Base-by-base conservation (phyloP, 2,888 invertebrate genomes). In the Altica lythri region DNA sequence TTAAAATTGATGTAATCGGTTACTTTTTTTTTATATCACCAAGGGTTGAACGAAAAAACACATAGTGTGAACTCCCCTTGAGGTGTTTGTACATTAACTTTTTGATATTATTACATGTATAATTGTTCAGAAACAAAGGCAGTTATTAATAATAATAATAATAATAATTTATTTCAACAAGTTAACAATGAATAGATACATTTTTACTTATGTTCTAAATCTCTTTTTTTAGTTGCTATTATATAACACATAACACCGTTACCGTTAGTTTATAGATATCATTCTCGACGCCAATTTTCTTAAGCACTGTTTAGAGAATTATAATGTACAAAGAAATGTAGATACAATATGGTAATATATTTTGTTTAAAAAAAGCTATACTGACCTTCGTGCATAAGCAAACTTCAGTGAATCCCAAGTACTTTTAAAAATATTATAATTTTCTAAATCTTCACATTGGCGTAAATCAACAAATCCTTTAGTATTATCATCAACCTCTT, bases 331-430 rank as follows among this genome's bases (percentile, higher is more conserved):
- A 22, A 22, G 6, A 22, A 22, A 22, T 22, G 6, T 22, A 5
- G 22, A 22, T 6, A 22, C 4, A 22, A 22, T 5, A 22, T 22
- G 6, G 22, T 22, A 22, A 22, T 6, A 6, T 22, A 22, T 22
- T 22, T 22, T 22, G 22, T 22, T 5, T 22, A 5, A 6, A 5
- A 6, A 22, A 22, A 22, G 4, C 4, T 22, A 5, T 5, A 8
- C 18, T 25, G n/a, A 48, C 49, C 49, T 40, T 40, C 85, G 85
- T 1, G 87, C 86, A 62, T 72, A 74, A 9, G 63, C 60, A 60
- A 75, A 76, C 62, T 71, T 74, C 32, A 76, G 51, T 18, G 65
- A 57, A 53, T 69, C 68, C 65, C 70, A 67, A 10, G 59, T 56
- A 50, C 57, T 63, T 16, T 55, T 53, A 17, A 67, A 46, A 4